Evolutionary conservation across 1,140 invertebrate genomes (phyloP), one percentile per base, ranked within the genome.

Genomic region (Temnothorax curvispinosus): DNA sequence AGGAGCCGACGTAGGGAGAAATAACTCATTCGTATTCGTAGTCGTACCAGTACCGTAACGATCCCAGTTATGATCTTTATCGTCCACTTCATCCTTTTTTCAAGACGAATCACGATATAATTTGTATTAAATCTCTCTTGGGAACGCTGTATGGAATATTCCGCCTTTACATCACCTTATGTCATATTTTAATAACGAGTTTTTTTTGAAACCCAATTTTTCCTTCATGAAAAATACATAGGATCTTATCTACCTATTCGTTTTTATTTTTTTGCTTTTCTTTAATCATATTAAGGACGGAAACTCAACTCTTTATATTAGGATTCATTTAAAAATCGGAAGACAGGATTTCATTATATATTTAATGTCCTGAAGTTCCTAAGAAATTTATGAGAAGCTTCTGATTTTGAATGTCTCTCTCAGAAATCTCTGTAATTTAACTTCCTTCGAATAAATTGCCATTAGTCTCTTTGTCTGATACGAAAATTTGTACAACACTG

Each of bases 21-120:
- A 87, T 84, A 81, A 89, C 85, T 91, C 78, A 86, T 89, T 91
- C 89, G 84, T 74, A 91, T 91, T 91, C 82, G 74, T 60, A 88
- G 58, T 81, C 67, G 76, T 69, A 15, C 69, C 89, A 90, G 89
- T 90, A 85, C 86, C 89, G 89, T 91, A 82, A 69, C 89, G 76
- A 88, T 87, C 58, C 71, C 77, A 3, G 3, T 27, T 41, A 27
- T n/a, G 32, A 35, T 84, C 8, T 54, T 84, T 84, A 84, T 84
- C 41, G 64, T 41, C 44, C 13, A 5, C 47, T 32, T 54, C 35
- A 62, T 64, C 54, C 56, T 85, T 87, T 89, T 89, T 60, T 71
- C 64, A 84, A 84, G 80, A 60, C 41, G 80, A 60, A 84, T 71
- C 50, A 15, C 64, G 50, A 69, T 71, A 67, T 75, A 84, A 84